Evolutionary conservation across 2,888 invertebrate genomes (phyloP).

Genomic region (Trachelus stipa): DNA sequence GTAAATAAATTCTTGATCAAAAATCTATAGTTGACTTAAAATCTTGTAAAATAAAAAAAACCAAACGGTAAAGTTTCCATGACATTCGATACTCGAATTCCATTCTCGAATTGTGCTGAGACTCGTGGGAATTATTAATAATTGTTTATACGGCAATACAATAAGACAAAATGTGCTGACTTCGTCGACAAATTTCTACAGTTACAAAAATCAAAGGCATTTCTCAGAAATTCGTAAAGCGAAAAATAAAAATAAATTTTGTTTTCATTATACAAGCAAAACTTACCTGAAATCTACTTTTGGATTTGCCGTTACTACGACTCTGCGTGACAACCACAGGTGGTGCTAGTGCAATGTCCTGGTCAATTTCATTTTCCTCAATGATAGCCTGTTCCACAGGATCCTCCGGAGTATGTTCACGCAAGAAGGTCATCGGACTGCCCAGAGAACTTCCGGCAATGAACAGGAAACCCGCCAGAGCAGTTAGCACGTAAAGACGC

Average conservation of each 20-base stretch:
- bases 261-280: too few relatives aligned
- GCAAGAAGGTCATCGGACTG: slow-evolving; percentile 19
- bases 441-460: background rate
- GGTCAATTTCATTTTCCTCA: slow-evolving; percentile 22
- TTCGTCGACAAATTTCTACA: background rate
- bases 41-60: too few relatives aligned
- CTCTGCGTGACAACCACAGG: slow-evolving; percentile 14
- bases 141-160: background rate
- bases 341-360: slow-evolving; percentile 15
- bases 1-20: too few relatives aligned
- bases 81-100: background rate
- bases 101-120: background rate
- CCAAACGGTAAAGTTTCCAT: too few relatives aligned
- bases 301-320: slow-evolving; percentile 12
- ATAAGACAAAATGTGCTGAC: background rate
- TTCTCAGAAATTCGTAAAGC: background rate
- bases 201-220: background rate
- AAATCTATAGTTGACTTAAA: too few relatives aligned
- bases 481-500: background rate
- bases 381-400: slow-evolving; percentile 19
- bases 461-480: background rate
- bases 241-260: too few relatives aligned
- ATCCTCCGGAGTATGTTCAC: slow-evolving; percentile 15
- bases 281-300: slow-evolving; percentile 17
- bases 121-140: background rate